Evolutionary conservation across 2,113 vertebrate species (phyloP), one percentile per base, ranked within the genome.

Genomic region (Oceanodroma tethys): DNA sequence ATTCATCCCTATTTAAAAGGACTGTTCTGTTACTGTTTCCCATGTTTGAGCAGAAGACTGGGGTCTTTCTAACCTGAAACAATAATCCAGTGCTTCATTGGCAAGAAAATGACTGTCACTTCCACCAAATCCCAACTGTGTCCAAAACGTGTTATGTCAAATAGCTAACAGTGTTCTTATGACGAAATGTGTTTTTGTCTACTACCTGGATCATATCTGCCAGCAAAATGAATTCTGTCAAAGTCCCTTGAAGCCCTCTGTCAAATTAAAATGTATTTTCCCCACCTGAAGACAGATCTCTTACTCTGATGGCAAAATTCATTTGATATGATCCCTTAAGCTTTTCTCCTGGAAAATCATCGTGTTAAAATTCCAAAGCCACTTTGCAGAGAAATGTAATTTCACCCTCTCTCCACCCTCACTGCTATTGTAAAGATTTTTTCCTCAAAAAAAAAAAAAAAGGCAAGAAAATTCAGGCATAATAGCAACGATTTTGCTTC

Each of bases 191-290:
- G 62, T 17, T 95, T 91, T 95, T 94, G 92, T 85, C 95, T 94
- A 80, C 84, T 87, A 60, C 84, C 91, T 80, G 91, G 91, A 96
- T 97, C 74, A 48, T 67, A 76, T 90, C 90, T 86, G 55, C 93
- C 92, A 82, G 90, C 86, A 96, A 95, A 97, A 97, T 68, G 96
- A 96, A 89, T 95, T 95, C 97, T 94, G 94, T 96, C 97, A 83
- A 85, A 96, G 90, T 81, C 95, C 86, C 89, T 95, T 18, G 36
- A 97, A 97, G 92, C 82, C 52, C 34, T 82, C 95, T 95, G 95
- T 97, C 96, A 97, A 96, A 96, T 96, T 92, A 88, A 96, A 94
- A 94, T 70, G 17, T 94, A 72, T 78, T 55, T 42, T 66, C 83
- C 73, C 56, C 56, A 58, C 70, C 93, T 71, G 78, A 83, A 96